These are phyloP conservation scores for Tenebrio molitor DNA, from an alignment of 1,140 invertebrate genomes.

Conservation along the genomic window DNA sequence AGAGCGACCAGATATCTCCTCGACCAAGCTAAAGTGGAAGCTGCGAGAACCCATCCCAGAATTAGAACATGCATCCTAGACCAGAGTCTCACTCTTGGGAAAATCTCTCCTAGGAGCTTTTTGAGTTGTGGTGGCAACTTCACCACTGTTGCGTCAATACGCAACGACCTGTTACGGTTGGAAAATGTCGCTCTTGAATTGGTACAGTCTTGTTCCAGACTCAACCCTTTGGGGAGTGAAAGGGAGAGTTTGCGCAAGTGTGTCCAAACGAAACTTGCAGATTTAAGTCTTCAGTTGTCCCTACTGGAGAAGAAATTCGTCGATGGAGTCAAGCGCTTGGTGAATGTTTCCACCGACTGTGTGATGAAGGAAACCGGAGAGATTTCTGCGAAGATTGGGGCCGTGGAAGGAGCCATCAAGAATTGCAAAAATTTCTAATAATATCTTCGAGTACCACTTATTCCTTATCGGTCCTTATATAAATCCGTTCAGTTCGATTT, in stretches of 20 bases:
- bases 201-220: neutral
- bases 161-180: neutral
- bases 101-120: neutral
- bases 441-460: neutral
- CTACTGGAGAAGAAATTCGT: neutral
- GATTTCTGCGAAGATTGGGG: neutral
- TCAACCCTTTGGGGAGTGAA: neutral
- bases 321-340: neutral
- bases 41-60: neutral
- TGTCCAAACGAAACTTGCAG: neutral
- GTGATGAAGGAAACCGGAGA: neutral
- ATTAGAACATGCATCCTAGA: neutral
- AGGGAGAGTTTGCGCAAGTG: neutral
- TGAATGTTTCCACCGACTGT: constrained; percentile 14
- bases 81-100: constrained; percentile 3
- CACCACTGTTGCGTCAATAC: neutral
- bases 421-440: constrained; percentile 30
- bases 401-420: constrained; percentile 9
- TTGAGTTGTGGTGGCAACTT: neutral
- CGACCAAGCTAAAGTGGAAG: neutral
- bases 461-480: neutral
- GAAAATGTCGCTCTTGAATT: neutral
- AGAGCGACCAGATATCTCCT: neutral
- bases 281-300: neutral
- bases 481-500: neutral